A percentile compares a stretch with the other conserved stretches of the same genome.
Conservation (phyloP, 2,113 vertebrate genomes). For the Heptranchias perlo region DNA sequence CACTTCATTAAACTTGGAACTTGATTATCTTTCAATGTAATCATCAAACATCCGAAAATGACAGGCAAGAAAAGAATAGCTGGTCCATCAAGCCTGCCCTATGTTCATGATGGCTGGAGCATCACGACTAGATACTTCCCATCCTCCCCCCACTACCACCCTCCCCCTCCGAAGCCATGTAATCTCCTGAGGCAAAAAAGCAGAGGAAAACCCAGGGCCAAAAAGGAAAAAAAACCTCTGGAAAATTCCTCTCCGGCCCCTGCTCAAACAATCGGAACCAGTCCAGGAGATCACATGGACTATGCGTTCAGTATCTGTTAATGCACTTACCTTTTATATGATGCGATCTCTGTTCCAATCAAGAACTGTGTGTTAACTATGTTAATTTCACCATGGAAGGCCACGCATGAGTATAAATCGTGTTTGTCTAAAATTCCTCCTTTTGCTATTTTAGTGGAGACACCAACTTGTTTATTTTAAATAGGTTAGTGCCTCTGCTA, state of each 20-base stretch:
- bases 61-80: not conserved
- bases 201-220: not conserved
- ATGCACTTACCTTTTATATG: not conserved
- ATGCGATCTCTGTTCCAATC: not conserved
- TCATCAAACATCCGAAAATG: not conserved
- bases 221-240: not conserved
- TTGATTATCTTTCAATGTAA: not conserved
- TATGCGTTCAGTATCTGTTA: not conserved
- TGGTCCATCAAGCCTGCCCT: not conserved
- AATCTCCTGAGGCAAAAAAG: not conserved
- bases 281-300: not conserved
- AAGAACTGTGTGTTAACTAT: not conserved
- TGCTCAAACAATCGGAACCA: not conserved
- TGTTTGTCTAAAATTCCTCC: not conserved
- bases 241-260: not conserved
- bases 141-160: too few species aligned
- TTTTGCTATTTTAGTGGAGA: not conserved
- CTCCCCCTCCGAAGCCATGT: not conserved
- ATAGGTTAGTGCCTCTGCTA: not conserved
- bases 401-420: too few species aligned
- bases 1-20: not conserved
- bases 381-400: too few species aligned
- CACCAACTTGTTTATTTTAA: not conserved
- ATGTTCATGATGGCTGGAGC: not conserved
- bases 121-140: not conserved